These are phyloP conservation scores for Argyrosomus regius DNA, from an alignment of 2,797 vertebrate species.

Conservation along the genomic window DNA sequence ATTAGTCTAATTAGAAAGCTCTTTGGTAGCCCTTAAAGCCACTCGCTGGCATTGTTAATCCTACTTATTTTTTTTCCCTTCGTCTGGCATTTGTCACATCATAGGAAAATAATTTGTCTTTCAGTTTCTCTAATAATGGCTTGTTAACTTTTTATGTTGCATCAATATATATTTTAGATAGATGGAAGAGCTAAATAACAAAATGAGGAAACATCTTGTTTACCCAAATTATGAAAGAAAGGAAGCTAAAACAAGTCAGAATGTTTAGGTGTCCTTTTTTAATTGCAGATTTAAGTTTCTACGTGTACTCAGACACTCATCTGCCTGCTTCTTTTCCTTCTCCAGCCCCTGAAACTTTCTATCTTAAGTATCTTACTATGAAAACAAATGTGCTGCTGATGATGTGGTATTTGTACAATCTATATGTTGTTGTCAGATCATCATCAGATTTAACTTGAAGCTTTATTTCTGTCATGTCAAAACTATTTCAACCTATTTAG, in stretches of 20 bases:
- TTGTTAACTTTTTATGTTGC: slow-evolving; percentile 36
- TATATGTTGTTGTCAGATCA: background rate
- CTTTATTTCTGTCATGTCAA: background rate
- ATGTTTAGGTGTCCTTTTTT: background rate
- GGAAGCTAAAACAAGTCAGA: background rate
- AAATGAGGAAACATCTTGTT: background rate
- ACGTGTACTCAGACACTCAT: background rate
- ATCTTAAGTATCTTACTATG: background rate
- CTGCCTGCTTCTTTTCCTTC: background rate
- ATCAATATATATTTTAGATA: background rate
- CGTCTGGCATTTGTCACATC: slow-evolving; percentile 42
- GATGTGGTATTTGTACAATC: background rate
- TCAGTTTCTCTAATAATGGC: slow-evolving; percentile 19
- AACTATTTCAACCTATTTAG: background rate
- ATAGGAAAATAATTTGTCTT: slow-evolving; percentile 34
- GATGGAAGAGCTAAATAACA: background rate
- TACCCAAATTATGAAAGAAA: background rate
- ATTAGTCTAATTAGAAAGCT: slow-evolving; percentile 60
- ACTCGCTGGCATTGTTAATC: slow-evolving; percentile 45
- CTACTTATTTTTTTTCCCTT: slow-evolving; percentile 40
- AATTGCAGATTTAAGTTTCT: background rate
- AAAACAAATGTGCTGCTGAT: slow-evolving; percentile 6
- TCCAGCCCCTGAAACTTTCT: background rate
- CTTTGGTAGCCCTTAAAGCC: slow-evolving; percentile 43
- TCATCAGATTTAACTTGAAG: background rate